Evolutionary conservation across 37 sponge, comb jelly and placozoan genomes (phyloP).

Genomic region (Eunapius fragilis): DNA sequence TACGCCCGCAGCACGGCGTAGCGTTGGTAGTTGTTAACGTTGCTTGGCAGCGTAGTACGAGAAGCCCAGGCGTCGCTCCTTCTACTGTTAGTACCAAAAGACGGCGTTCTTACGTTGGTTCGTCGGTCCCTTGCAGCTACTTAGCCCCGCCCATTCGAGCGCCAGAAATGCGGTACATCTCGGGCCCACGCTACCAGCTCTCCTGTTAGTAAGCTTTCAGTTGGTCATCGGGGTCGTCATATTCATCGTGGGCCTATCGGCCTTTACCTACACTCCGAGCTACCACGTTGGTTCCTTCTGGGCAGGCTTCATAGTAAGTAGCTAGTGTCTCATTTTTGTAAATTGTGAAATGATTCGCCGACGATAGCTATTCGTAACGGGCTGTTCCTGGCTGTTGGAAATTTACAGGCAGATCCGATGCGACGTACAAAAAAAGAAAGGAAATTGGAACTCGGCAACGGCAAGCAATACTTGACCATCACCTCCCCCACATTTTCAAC

Average conservation of each 20-base stretch:
- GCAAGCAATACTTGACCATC: conserved; percentile 2
- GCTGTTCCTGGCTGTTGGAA: not conserved
- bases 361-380: not conserved
- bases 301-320: conserved; percentile 24
- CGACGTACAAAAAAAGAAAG: not conserved
- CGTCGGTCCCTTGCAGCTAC: not conserved
- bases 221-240: not conserved
- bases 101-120: not conserved
- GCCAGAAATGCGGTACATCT: not conserved
- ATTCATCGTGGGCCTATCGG: conserved; percentile 15
- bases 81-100: not conserved
- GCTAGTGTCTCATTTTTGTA: not conserved
- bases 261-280: conserved; percentile 10
- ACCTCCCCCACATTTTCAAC: not conserved
- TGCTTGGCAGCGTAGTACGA: too few species aligned
- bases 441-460: not conserved
- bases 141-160: not conserved
- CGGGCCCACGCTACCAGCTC: not conserved
- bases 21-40: not conserved
- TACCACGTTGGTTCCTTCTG: conserved; percentile 29
- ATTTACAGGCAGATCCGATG: not conserved
- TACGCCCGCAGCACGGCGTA: too few species aligned
- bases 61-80: not conserved
- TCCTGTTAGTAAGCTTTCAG: not conserved
- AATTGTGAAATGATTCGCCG: not conserved